A percentile compares a stretch with the other conserved stretches of the same genome.
Evolutionary conservation across 2,113 vertebrate genomes (phyloP).

Genomic region (Cinclus cinclus): DNA sequence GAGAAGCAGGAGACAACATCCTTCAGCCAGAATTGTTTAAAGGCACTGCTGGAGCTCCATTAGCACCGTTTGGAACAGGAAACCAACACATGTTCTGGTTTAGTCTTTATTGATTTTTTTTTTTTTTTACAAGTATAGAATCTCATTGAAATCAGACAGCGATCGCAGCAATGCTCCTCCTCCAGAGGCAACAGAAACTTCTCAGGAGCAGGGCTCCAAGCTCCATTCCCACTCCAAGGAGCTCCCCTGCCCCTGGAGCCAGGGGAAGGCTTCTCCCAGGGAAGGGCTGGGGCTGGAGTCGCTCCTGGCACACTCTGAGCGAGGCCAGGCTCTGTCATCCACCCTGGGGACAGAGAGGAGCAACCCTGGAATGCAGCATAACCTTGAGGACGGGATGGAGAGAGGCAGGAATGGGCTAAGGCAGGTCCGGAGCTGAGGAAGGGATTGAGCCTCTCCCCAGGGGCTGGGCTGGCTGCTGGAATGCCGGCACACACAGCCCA

Average conservation of each 20-base stretch:
- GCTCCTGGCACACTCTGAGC: not conserved
- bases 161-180: not conserved
- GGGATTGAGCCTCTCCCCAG: not conserved
- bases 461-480: slow-evolving; percentile 1
- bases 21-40: not conserved
- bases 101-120: slow-evolving; percentile 41
- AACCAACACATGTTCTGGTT: slow-evolving; percentile 13
- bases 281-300: not conserved
- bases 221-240: not conserved
- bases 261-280: not conserved
- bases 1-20: not conserved
- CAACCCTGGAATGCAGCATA: slow-evolving; percentile 50
- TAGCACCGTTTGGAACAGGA: not conserved
- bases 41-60: not conserved
- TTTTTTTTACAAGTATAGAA: slow-evolving; percentile 44
- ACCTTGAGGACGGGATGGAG: slow-evolving; percentile 28
- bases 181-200: not conserved
- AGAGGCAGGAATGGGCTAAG: slow-evolving; percentile 60
- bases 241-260: not conserved
- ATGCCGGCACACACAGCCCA: not conserved
- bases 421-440: slow-evolving; percentile 49
- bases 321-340: slow-evolving; percentile 6
- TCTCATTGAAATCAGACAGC: slow-evolving; percentile 46
- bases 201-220: not conserved
- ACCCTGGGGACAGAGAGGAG: slow-evolving; percentile 28